Evolutionary conservation across 2,113 vertebrate species (phyloP).

Genomic region (human (Homo sapiens)): DNA sequence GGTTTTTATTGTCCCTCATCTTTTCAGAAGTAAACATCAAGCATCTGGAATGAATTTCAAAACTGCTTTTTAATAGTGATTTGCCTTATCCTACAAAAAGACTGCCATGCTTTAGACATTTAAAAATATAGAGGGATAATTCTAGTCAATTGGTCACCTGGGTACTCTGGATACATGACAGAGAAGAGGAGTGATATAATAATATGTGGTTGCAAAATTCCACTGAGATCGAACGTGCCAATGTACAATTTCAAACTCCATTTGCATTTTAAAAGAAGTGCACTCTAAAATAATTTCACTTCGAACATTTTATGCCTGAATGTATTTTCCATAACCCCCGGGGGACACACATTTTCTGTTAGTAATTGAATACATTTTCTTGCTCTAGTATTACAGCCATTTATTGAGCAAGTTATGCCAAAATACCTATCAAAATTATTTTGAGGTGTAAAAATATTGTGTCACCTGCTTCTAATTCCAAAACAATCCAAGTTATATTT

Average conservation of each 20-base stretch:
- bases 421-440: constrained; percentile 64
- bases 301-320: constrained; percentile 55
- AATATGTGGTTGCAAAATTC: constrained; percentile 45
- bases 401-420: constrained; percentile 56
- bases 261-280: constrained; percentile 69
- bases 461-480: constrained; percentile 57
- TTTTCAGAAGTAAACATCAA: constrained; percentile 3
- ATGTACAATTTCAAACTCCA: constrained; percentile 53
- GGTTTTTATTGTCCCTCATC: neutral
- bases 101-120: neutral
- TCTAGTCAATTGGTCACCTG: neutral
- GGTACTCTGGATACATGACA: neutral
- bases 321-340: constrained; percentile 55
- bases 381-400: constrained; percentile 51
- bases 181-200: neutral
- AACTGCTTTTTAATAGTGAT: constrained; percentile 27
- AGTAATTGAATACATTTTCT: constrained; percentile 58
- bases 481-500: neutral
- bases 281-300: constrained; percentile 68
- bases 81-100: constrained; percentile 22
- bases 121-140: constrained; percentile 23
- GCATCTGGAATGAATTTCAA: constrained; percentile 29
- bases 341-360: constrained; percentile 34
- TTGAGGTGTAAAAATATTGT: constrained; percentile 64
- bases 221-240: neutral